Conservation (phyloP, 1,140 invertebrate species). For the Armadillidium nasatum region DNA sequence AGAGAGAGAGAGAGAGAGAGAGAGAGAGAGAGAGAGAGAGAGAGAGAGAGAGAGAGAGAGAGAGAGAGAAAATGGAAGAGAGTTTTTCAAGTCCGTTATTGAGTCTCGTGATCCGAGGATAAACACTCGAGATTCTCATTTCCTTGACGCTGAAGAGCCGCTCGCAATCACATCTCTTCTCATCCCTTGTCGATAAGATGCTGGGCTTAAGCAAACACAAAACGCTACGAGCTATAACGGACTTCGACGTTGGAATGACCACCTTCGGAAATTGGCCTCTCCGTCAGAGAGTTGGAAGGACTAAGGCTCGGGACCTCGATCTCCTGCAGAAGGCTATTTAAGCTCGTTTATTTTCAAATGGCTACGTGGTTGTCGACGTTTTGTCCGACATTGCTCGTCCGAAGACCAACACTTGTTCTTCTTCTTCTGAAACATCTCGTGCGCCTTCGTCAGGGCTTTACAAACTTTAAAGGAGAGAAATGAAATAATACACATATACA, state of each 20-base stretch:
- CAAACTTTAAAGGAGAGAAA: background rate
- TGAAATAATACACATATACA: too few relatives aligned
- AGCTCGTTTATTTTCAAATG: background rate
- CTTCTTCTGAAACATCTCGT: background rate
- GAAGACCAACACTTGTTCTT: background rate
- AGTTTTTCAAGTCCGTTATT: constrained; percentile 42
- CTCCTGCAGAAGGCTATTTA: background rate
- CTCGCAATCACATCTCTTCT: constrained; percentile 45
- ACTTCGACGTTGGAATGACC: background rate
- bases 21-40: too few relatives aligned
- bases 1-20: too few relatives aligned
- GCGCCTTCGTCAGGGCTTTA: background rate
- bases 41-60: too few relatives aligned
- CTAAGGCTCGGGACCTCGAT: background rate
- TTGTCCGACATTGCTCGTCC: background rate
- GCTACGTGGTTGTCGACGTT: constrained; percentile 2
- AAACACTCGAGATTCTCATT: constrained; percentile 46
- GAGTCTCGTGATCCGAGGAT: constrained; percentile 45
- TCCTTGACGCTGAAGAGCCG: constrained; percentile 42
- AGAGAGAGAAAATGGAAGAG: constrained; percentile 38
- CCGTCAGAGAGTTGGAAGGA: background rate
- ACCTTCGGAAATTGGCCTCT: background rate
- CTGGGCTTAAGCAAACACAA: constrained; percentile 44
- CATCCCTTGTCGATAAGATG: constrained; percentile 45
- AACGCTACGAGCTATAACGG: background rate